Base-by-base conservation (phyloP, 1,140 invertebrate genomes). In the Leptonema lineaticorne region DNA sequence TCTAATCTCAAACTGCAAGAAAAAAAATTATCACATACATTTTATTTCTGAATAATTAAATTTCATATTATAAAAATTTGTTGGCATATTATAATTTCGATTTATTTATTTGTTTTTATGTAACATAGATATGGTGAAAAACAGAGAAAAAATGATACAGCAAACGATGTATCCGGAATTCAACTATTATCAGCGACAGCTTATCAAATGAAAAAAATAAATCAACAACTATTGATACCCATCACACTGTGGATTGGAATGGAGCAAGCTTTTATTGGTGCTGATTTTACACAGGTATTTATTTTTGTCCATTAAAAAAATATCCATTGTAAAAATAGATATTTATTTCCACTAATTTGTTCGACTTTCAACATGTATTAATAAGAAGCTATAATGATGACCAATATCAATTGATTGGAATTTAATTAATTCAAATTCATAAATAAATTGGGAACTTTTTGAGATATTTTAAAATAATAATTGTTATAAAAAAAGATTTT, bases 181-280 rank as follows among this genome's bases (percentile, higher is more conserved):
- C 87, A 92, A 75, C 83, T 96, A 63, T 79, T 96, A 1, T 89
- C 92, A 0, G 93, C 94, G n/a, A 97, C 95, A 2, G 89, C 93
- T 63, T 90, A 90, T 76, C 95, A 97, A 75, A 82, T 96, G 70
- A 93, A 92, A 80, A 94, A 94, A 76, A 90, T 90, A 0, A 92
- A 94, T 75, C 95, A 97, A 75, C 89, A 96, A 73, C 83, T 98
- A 2, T 85, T 99, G 7, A 96, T 98, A 73, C 95, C 96, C 0
- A 89, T 99, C 65, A 98, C 96, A 0, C 82, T 98, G 29, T 99
- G 94, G 88, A 98, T 96, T 74, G 96, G 96, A 50, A 91, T 98
- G 85, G 96, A 98, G 78, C 96, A 99, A 78, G 95, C 94, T 0
- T 98, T 97, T 81, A 93, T 97, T 67, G 90, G 92, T 11, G 94